Percentiles rank a stretch among this genome's conserved stretches.
Conservation (phyloP, 2,113 vertebrate species). For the Clarias macrocephalus region DNA sequence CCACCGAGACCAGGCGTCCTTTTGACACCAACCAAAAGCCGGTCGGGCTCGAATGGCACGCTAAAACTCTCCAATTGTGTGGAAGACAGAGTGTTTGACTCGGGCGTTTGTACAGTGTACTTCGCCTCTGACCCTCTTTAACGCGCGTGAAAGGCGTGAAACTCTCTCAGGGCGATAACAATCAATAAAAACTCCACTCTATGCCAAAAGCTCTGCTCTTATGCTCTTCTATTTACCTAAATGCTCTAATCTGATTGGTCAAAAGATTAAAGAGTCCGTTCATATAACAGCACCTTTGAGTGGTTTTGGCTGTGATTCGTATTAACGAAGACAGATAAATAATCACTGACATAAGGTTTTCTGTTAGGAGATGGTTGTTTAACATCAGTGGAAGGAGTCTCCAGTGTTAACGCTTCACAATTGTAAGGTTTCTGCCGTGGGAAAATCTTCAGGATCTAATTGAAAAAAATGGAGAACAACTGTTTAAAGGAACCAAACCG, state of each 20-base stretch:
- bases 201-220: not conserved
- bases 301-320: not conserved
- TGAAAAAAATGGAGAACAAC: not conserved
- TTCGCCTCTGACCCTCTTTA: conserved; percentile 25
- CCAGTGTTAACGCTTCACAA: not conserved
- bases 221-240: not conserved
- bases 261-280: not conserved
- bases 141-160: not conserved
- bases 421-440: not conserved
- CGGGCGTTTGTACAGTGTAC: not conserved
- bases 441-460: not conserved
- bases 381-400: not conserved
- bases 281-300: not conserved
- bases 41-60: conserved; percentile 3
- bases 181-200: not conserved
- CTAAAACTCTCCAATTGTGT: conserved; percentile 36
- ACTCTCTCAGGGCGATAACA: not conserved
- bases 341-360: not conserved
- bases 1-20: conserved; percentile 30
- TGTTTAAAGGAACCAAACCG: not conserved
- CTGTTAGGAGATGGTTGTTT: not conserved
- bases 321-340: not conserved
- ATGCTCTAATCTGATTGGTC: not conserved
- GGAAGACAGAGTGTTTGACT: conserved; percentile 44
- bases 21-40: conserved; percentile 28